Evolutionary conservation across 2,888 invertebrate species (phyloP).

Genomic region (Buathra laborator): DNA sequence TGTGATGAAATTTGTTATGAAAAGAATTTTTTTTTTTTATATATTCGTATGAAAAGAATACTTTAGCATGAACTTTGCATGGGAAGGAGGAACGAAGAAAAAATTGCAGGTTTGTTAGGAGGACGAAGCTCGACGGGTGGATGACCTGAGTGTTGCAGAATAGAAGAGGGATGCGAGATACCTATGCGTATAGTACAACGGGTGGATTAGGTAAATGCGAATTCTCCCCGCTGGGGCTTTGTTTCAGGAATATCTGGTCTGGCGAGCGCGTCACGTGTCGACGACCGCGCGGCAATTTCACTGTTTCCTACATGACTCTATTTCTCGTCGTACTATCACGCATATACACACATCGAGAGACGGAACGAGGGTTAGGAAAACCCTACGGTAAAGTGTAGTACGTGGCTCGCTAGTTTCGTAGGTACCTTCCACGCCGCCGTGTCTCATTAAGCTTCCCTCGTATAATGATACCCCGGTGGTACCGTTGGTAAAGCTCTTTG

Average conservation of each 20-base stretch:
- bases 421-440: constrained; percentile 39
- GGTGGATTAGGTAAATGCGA: constrained; percentile 60
- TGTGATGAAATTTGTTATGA: background rate
- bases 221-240: constrained; percentile 54
- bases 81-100: background rate
- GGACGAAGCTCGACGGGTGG: background rate
- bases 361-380: background rate
- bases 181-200: background rate
- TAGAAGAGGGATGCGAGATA: background rate
- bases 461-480: constrained; percentile 60
- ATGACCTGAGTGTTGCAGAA: background rate
- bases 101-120: background rate
- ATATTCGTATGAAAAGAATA: constrained; percentile 19
- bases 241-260: constrained; percentile 38
- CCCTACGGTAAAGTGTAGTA: constrained; percentile 12
- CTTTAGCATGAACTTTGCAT: constrained; percentile 14
- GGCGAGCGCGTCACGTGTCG: constrained; percentile 55
- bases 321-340: constrained; percentile 24
- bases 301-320: constrained; percentile 19
- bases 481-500: constrained; percentile 40
- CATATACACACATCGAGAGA: constrained; percentile 7
- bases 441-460: constrained; percentile 62
- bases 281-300: constrained; percentile 58
- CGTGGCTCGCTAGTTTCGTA: constrained; percentile 20
- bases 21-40: background rate